Evolutionary conservation across 2,113 vertebrate genomes (phyloP).

Genomic region (Clarias gariepinus): DNA sequence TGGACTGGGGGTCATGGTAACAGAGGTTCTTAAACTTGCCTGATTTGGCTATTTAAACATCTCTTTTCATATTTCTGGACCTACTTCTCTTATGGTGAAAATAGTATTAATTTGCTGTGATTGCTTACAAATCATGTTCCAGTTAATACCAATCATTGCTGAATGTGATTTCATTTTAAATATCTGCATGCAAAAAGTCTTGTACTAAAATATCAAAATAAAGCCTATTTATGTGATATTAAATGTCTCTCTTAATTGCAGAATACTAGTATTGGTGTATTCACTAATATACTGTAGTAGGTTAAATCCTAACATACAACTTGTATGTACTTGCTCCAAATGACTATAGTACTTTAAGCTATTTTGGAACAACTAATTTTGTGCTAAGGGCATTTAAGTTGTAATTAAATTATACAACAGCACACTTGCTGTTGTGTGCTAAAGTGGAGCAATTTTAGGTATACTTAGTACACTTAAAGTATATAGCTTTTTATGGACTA

Average conservation of each 20-base stretch:
- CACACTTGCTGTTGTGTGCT: no score
- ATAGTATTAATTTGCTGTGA: not conserved
- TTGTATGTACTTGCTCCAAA: no score
- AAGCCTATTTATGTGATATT: not conserved
- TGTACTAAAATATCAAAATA: constrained; percentile 12
- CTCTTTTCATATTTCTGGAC: not conserved
- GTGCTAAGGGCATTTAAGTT: no score
- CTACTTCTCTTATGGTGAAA: not conserved
- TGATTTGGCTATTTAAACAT: constrained; percentile 44
- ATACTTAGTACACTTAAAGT: no score
- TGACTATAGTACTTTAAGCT: no score
- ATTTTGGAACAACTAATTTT: no score
- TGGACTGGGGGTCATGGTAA: constrained; percentile 78
- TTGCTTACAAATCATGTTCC: no score
- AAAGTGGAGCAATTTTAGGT: no score
- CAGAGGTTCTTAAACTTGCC: constrained; percentile 77
- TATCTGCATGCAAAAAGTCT: not conserved
- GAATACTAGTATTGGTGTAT: not conserved
- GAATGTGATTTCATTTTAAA: not conserved
- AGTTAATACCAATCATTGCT: constrained; percentile 6
- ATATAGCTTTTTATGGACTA: no score
- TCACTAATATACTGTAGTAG: no score
- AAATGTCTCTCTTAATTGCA: not conserved
- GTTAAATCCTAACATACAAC: no score
- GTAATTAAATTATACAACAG: no score